These are phyloP conservation scores for Henricia sp. DNA, from an alignment of 53 echinoderm and acorn worm genomes.

Conservation along the genomic window DNA sequence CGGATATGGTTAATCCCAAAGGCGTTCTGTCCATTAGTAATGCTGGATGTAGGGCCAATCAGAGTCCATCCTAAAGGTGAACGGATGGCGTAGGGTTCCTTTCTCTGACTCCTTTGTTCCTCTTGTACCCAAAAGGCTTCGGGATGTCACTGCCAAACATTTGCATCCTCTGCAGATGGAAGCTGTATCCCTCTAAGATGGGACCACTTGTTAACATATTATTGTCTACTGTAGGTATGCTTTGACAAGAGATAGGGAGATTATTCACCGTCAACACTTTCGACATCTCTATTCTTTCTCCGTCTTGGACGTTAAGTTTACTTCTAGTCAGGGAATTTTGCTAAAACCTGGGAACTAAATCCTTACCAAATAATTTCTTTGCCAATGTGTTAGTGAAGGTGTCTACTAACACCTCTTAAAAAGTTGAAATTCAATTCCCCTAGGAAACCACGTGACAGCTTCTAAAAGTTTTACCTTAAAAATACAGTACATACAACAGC, in stretches of 20 bases:
- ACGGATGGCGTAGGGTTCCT: constrained; percentile 66
- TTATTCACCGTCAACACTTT: constrained; percentile 62
- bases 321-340: no score
- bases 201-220: constrained; percentile 29
- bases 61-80: constrained; percentile 72
- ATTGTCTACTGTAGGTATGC: constrained; percentile 21
- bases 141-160: constrained; percentile 69
- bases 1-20: constrained; percentile 40
- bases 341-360: no score
- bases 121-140: constrained; percentile 75
- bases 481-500: no score
- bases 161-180: constrained; percentile 9
- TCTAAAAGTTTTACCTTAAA: no score
- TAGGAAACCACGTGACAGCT: no score
- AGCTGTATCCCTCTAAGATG: constrained; percentile 25
- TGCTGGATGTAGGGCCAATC: constrained; percentile 49
- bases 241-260: constrained; percentile 54
- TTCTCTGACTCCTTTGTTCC: constrained; percentile 52
- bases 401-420: no score
- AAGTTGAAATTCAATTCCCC: no score
- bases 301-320: constrained; percentile 29
- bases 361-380: no score
- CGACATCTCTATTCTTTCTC: constrained; percentile 42
- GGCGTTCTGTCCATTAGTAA: neutral
- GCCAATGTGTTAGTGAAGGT: no score